Base-by-base conservation (phyloP, 1,140 invertebrate species). In the Eurosta solidaginis region DNA sequence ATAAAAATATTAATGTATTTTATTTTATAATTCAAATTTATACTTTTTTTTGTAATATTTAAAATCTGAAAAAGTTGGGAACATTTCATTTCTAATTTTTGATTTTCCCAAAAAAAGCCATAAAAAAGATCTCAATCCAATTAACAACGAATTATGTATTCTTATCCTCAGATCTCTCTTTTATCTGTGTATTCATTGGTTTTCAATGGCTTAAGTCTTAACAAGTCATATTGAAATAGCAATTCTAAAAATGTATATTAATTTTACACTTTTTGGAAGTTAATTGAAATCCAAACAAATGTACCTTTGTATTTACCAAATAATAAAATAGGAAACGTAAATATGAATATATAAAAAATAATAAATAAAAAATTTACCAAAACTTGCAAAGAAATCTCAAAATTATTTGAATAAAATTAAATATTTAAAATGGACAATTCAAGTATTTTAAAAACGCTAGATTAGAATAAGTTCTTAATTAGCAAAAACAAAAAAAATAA, bases 201-300 rank as follows among this genome's bases (percentile, higher is more conserved):
- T 33, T 20, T 74, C 44, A 74, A 74, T 74, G 40, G 12, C 44
- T 9, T 17, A 44, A 14, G 3, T 22, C 22, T 74, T 17, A 17
- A 44, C 44, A 20, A 44, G 59, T 9, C 29, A 7, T 36, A n/a
- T 20, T 22, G n/a, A n/a, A n/a, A 49, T 22, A 54, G 40, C 54
- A 17, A 47, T 49, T 54, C 47, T 77, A 42, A 40, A 77, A 54
- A 77, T 5, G 36, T 27, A 7, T 49, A 50, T 77, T 77, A 54
- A 25, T 36, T 33, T 36, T 77, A 40, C 2, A 6, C 27, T 74
- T 74, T 42, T 52, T n/a, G 74, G 44, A 50, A 36, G 9, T 74
- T 47, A 29, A 33, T 74, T 52, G 49, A 54, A 50, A 44, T 50
- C 33, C 47, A 74, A 78, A 78, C 44, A 78, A 74, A 50, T 49